Evolutionary conservation across 2,113 vertebrate genomes (phyloP).

Genomic region (Dipodomys stephensi): DNA sequence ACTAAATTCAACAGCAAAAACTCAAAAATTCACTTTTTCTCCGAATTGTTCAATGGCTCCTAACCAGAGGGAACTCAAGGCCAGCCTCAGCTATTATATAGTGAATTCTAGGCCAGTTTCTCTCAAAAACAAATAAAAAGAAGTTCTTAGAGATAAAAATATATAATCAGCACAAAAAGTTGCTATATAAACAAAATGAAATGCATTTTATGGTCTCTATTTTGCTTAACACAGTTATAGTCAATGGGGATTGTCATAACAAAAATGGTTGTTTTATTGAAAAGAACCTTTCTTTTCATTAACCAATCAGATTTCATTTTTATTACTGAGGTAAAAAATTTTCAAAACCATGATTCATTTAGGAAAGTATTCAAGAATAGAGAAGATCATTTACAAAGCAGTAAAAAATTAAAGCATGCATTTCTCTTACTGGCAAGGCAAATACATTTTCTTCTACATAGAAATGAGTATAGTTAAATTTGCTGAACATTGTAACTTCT

Average conservation of each 20-base stretch:
- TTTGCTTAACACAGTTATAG: constrained; percentile 65
- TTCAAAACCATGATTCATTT: constrained; percentile 74
- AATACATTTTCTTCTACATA: constrained; percentile 70
- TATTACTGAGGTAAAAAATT: constrained; percentile 77
- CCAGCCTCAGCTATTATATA: too few relatives aligned
- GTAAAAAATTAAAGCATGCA: constrained; percentile 72
- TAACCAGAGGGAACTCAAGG: too few relatives aligned
- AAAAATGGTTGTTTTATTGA: constrained; percentile 65
- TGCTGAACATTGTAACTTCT: constrained; percentile 66
- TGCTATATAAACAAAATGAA: constrained; percentile 69
- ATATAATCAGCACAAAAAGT: constrained; percentile 69
- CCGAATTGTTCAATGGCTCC: too few relatives aligned
- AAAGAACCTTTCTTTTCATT: constrained; percentile 67
- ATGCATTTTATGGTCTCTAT: constrained; percentile 64
- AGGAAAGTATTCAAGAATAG: constrained; percentile 73
- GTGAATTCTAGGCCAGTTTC: too few relatives aligned
- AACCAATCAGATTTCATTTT: constrained; percentile 82
- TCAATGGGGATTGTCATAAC: constrained; percentile 66
- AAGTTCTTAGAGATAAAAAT: constrained; percentile 69
- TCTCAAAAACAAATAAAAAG: too few relatives aligned
- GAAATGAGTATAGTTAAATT: constrained; percentile 61
- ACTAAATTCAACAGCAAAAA: too few relatives aligned
- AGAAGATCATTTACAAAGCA: constrained; percentile 68
- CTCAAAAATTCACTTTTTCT: too few relatives aligned
- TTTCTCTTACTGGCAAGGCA: constrained; percentile 78